Base-by-base conservation (phyloP, 1,140 invertebrate genomes). In the Papilio dardanus region DNA sequence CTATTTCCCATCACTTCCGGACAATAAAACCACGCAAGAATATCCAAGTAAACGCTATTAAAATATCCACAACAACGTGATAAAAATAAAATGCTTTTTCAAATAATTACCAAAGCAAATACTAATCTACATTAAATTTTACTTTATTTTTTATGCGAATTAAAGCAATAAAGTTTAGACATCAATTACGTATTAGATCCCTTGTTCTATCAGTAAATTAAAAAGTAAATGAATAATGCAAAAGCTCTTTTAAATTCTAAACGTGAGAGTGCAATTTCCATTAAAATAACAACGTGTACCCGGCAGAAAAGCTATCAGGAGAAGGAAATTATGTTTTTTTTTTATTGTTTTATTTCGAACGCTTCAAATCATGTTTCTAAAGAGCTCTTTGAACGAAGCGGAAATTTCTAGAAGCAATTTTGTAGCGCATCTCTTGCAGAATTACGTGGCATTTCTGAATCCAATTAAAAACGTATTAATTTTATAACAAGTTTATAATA, bases 321-420 rank as follows among this genome's bases (percentile, higher is more conserved):
- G 10, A 37, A 40, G 67, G 31, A 69, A 69, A 69, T 69, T 40
- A 35, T 69, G n/a, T 31, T 66, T 31, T 66, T 66, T 31, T 66
- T 66, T 19, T 66, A n/a, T 67, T 35, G 16, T 67, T 69, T 69
- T 40, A 69, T 69, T 69, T 40, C 33, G 35, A 69, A 69, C 31
- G 35, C 67, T 35, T 37, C 35, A 35, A 40, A 69, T 69, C 67
- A 37, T 35, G 12, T 40, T 37, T 40, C 19, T 14, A 24, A 19
- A 28, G 33, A 42, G 12, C 8, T 33, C 67, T 69, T 40, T 69
- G 67, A 69, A 69, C 31, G 16, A 21, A 37, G 10, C 28, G 33
- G 67, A 68, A 40, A 68, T 19, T 68, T 12, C 16, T 19, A 21
- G 66, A 40, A 68, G 33, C 66, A 40, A 68, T 68, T 68, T 68